Base-by-base conservation (phyloP, 2,888 invertebrate species). In the Orthosia incerta region DNA sequence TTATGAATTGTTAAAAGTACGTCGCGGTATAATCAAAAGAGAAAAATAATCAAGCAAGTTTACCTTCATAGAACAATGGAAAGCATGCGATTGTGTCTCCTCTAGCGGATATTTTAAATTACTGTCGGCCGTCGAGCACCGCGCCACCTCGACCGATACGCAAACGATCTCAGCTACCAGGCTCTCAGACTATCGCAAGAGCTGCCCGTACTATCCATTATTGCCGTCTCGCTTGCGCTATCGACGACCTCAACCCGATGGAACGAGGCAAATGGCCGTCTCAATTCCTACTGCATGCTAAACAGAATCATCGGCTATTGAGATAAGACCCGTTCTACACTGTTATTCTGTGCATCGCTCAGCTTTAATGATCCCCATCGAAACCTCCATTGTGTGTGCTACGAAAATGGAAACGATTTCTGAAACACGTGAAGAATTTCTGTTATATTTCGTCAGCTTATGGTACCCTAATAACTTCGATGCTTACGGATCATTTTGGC, bases 131-230 rank as follows among this genome's bases (percentile, higher is more conserved):
- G 83, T 85, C 88, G 92, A 91, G 90, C 94, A 91, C 95, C 95
- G 95, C 95, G 95, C 95, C 95, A 94, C 95, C 94, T 94, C 95
- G 94, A 90, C 94, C 95, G 95, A 95, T 93, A 95, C 95, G 96
- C 94, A 92, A 95, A 91, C 95, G 96, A 95, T 96, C 95, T 91
- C 91, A 85, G 73, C 61, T 94, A 96, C 96, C 88, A 96, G 95
- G 96, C 88, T 65, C 76, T 12, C 95, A 96, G 89, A 89, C 84
- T 39, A 60, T 56, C 26, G 4, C 4, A 74, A 68, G 83, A 86
- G 86, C 45, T 57, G 26, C 62, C 53, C 56, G 55, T 71, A 61
- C 16, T 69, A 61, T 60, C 68, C 64, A 76, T 72, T 91, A 82
- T 82, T 79, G 72, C 90, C 76, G 80, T 94, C 94, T 89, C 92